A percentile compares a stretch with the other conserved stretches of the same genome.
Conservation (phyloP, 2,797 vertebrate species). For the Acanthis flammea region DNA sequence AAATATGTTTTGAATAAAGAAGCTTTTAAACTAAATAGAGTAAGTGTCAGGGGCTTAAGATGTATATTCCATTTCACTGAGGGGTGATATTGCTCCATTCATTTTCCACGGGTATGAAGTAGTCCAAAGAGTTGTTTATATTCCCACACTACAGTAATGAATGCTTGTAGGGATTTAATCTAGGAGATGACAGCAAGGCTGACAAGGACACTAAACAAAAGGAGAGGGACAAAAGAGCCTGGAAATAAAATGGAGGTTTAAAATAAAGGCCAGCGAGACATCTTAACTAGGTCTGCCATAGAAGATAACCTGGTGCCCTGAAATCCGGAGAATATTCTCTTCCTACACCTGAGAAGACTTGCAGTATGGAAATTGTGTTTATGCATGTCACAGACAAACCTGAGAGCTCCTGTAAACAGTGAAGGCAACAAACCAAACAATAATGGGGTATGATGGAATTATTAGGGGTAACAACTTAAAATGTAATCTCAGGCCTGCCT, state of each 20-base stretch:
- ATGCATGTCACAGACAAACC: not conserved
- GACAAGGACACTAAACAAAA: not conserved
- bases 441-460: not conserved
- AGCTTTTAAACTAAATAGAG: not conserved
- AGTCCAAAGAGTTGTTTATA: slow-evolving; percentile 4
- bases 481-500: not conserved
- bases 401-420: not conserved
- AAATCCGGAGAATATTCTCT: not conserved
- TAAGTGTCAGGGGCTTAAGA: not conserved
- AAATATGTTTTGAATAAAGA: slow-evolving; percentile 31
- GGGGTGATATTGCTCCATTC: not conserved
- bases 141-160: not conserved
- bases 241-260: not conserved
- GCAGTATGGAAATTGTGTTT: not conserved
- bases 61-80: not conserved
- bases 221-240: not conserved
- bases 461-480: not conserved
- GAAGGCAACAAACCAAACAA: not conserved
- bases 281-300: not conserved
- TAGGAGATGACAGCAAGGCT: not conserved
- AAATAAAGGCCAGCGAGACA: not conserved
- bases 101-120: not conserved
- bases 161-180: not conserved
- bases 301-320: not conserved
- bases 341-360: not conserved